Evolutionary conservation across 2,113 vertebrate genomes (phyloP).

Genomic region (Halichoerus grypus): DNA sequence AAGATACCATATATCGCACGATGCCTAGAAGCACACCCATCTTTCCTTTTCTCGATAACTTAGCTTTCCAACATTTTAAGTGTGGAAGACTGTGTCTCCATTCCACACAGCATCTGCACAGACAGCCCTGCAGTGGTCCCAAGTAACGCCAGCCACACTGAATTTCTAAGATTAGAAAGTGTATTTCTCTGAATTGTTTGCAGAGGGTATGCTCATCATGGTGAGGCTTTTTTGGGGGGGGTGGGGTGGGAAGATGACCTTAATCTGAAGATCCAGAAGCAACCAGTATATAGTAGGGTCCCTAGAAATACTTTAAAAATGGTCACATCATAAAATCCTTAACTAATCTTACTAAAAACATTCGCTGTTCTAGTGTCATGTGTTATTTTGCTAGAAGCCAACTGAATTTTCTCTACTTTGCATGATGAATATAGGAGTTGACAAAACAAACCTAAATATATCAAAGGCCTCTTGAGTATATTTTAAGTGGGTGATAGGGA

Average conservation of each 20-base stretch:
- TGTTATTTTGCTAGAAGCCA: conserved; percentile 6
- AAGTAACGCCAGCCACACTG: not conserved
- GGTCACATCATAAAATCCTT: not conserved
- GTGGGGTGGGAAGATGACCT: not conserved
- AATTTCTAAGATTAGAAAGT: not conserved
- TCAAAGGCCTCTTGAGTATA: not conserved
- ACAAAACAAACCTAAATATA: conserved; percentile 63
- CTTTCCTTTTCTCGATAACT: conserved; percentile 30
- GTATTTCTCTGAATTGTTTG: not conserved
- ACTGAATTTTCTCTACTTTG: not conserved
- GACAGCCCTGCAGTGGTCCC: not conserved
- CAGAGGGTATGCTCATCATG: not conserved
- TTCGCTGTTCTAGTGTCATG: not conserved
- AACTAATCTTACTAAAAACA: not conserved
- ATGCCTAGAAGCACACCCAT: accelerated
- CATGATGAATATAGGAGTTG: not conserved
- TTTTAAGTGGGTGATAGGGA: conserved; percentile 32
- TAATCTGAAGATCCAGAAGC: not conserved
- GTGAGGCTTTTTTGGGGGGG: not conserved
- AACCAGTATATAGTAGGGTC: not conserved
- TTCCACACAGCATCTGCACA: not conserved
- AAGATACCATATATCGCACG: not conserved
- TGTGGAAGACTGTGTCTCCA: not conserved
- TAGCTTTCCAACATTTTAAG: not conserved
- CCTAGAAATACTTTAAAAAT: not conserved